Evolutionary conservation across 2,797 vertebrate species (phyloP).

Genomic region (Columba guinea): DNA sequence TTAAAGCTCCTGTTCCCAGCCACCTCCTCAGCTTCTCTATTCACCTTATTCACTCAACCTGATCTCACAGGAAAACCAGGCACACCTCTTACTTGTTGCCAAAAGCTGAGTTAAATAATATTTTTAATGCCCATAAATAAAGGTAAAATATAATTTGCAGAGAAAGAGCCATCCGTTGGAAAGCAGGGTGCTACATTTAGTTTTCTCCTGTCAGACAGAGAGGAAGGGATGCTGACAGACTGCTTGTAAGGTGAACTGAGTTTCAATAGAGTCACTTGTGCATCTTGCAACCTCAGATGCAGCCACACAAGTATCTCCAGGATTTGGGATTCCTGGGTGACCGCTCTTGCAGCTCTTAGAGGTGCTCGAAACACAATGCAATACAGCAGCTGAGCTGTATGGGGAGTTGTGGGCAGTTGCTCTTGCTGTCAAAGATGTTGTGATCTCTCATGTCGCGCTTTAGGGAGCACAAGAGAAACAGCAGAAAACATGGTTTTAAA

Average conservation of each 20-base stretch:
- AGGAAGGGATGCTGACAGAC: neutral
- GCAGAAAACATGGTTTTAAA: constrained; percentile 8
- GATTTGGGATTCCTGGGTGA: neutral
- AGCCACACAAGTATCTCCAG: neutral
- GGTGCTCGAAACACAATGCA: neutral
- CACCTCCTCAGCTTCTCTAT: neutral
- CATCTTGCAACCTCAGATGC: neutral
- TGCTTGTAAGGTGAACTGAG: neutral
- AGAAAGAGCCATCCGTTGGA: neutral
- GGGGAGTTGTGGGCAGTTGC: neutral
- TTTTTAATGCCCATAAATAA: neutral
- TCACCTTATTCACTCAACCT: neutral
- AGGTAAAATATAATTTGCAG: neutral
- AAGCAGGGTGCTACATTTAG: neutral
- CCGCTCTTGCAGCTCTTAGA: neutral
- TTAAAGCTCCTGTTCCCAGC: neutral
- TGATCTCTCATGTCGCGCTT: neutral
- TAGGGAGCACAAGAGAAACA: neutral
- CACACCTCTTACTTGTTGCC: neutral
- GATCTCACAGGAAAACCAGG: neutral
- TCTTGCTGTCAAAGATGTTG: neutral
- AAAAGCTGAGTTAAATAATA: neutral
- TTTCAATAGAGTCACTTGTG: neutral
- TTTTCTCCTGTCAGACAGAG: neutral
- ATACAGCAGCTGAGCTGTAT: neutral